phyloP scores from a whole-genome alignment of 2,888 invertebrate species.

The Hydrotaea cyrtoneurina region DNA sequence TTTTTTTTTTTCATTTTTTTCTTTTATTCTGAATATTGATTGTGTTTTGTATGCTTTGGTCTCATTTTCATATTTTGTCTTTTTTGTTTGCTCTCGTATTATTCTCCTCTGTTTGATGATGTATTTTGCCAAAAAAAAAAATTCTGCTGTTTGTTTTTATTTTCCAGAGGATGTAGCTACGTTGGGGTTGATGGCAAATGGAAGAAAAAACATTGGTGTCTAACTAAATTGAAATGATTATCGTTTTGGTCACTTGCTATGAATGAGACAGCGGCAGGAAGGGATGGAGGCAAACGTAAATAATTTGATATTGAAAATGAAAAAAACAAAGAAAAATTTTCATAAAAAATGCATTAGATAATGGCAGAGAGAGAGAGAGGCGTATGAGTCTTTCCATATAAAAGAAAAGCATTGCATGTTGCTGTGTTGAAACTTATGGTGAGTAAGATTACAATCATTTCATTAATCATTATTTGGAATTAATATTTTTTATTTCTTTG shows the following conservation, averaged over 20 bases:
- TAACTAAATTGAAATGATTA: slow-evolving; percentile 70
- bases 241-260: slow-evolving; percentile 67
- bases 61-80: slow-evolving; percentile 40
- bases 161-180: not conserved
- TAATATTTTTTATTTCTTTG: too few relatives aligned
- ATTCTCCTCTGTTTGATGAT: slow-evolving; percentile 64
- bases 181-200: slow-evolving; percentile 3
- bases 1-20: too few relatives aligned
- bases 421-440: too few relatives aligned
- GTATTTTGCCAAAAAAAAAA: slow-evolving; percentile 69
- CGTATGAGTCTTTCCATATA: too few relatives aligned
- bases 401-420: too few relatives aligned
- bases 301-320: slow-evolving; percentile 25
- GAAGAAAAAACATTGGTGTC: slow-evolving; percentile 65
- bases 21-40: slow-evolving; percentile 62
- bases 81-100: slow-evolving; percentile 36
- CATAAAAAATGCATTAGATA: slow-evolving; percentile 26
- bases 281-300: not conserved
- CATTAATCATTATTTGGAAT: too few relatives aligned
- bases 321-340: not conserved
- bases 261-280: not conserved
- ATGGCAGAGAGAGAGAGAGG: too few relatives aligned
- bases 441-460: too few relatives aligned
- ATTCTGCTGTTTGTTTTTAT: slow-evolving; percentile 52
- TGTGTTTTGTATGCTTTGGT: slow-evolving; percentile 37